Percentiles rank a stretch among this genome's conserved stretches.
These are phyloP conservation scores for Allobates femoralis DNA, from an alignment of 2,797 vertebrate species.

Conservation along the genomic window DNA sequence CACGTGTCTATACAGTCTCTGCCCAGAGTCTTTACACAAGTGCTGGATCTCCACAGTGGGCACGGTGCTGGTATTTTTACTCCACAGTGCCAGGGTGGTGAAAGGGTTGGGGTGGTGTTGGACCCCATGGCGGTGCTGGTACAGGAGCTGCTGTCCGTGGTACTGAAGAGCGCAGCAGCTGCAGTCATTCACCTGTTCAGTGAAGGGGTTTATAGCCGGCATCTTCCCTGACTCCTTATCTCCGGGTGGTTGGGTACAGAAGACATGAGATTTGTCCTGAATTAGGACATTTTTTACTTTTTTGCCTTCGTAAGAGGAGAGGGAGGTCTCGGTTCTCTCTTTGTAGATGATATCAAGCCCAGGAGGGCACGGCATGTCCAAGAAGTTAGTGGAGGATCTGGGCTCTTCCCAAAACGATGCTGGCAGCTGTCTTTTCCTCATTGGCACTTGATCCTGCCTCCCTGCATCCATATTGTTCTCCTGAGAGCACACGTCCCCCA, in stretches of 20 bases:
- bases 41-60: constrained; percentile 69
- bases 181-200: constrained; percentile 78
- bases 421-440: constrained; percentile 95
- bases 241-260: constrained; percentile 65
- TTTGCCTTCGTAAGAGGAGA: constrained; percentile 70
- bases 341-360: constrained; percentile 70
- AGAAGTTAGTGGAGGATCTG: constrained; percentile 75
- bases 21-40: constrained; percentile 78
- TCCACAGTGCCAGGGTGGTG: constrained; percentile 80
- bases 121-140: constrained; percentile 76
- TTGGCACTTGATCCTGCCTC: constrained; percentile 87
- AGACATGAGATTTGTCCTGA: constrained; percentile 69
- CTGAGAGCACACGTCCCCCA: constrained; percentile 61
- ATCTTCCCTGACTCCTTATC: constrained; percentile 80
- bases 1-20: constrained; percentile 86
- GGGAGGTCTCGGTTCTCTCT: constrained; percentile 32
- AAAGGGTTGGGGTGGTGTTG: constrained; percentile 77
- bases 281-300: constrained; percentile 37
- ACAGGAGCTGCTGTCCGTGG: constrained; percentile 86
- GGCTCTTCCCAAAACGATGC: constrained; percentile 99
- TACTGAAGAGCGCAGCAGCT: constrained; percentile 89
- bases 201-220: constrained; percentile 71
- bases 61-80: constrained; percentile 73
- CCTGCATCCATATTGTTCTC: constrained; percentile 68
- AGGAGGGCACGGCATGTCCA: constrained; percentile 66